Conservation (phyloP, 2,113 vertebrate genomes). For the Actenoides lindsayi region DNA sequence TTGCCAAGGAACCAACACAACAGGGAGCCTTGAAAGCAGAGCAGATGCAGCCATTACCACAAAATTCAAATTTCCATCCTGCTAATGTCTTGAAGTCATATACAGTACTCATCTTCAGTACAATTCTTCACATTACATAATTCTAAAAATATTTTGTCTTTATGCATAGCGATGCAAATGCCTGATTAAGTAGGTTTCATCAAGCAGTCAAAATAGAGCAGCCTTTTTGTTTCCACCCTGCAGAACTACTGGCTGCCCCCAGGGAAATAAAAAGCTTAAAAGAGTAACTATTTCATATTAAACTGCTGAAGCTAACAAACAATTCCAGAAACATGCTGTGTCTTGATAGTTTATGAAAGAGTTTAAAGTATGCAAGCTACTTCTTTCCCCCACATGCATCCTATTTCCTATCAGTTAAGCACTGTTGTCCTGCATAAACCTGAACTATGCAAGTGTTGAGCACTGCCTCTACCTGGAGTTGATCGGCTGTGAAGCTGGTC, state of each 20-base stretch:
- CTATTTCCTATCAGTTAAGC: background rate
- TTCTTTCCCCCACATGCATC: background rate
- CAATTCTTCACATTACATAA: constrained; percentile 3
- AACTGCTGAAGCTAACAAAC: constrained; percentile 28
- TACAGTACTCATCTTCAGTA: background rate
- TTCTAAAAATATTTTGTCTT: constrained; percentile 39
- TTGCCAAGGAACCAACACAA: background rate
- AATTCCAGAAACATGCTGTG: constrained; percentile 46
- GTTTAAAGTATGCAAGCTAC: background rate
- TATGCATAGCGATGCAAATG: background rate
- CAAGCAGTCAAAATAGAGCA: constrained; percentile 1
- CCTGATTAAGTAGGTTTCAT: constrained; percentile 32
- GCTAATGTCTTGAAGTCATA: background rate
- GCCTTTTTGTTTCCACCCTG: constrained; percentile 38
- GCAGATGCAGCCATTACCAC: background rate
- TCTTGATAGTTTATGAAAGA: constrained; percentile 44
- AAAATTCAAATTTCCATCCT: background rate
- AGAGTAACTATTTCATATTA: constrained; percentile 18
- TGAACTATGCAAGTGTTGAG: background rate
- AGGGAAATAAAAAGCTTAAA: constrained; percentile 35
- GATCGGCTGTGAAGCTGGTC: constrained; percentile 98
- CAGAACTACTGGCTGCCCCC: background rate
- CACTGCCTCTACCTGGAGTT: constrained; percentile 87
- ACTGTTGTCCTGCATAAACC: background rate
- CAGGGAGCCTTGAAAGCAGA: background rate